phyloP scores from a whole-genome alignment of 2,888 invertebrate species.

The Acrocyrtus sp. region DNA sequence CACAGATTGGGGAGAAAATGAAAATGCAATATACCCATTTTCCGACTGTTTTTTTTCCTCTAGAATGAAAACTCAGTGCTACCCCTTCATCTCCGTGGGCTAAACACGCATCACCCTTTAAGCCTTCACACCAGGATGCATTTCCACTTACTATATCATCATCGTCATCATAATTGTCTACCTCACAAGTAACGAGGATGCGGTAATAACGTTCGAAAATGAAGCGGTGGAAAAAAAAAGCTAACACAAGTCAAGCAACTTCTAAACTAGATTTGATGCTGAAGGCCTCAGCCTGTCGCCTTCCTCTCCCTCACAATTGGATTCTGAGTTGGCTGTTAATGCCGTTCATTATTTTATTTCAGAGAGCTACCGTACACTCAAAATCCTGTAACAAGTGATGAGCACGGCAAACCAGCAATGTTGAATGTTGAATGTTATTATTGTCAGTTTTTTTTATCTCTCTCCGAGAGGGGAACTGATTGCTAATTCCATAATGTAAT shows the following conservation, averaged over 20 bases:
- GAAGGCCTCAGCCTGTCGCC: neutral
- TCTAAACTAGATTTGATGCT: slow-evolving; percentile 29
- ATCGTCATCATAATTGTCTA: slow-evolving; percentile 51
- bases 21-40: slow-evolving; percentile 25
- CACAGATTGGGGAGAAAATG: slow-evolving; percentile 31
- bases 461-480: slow-evolving; percentile 38
- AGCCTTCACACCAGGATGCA: slow-evolving; percentile 52
- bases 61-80: slow-evolving; percentile 18
- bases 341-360: neutral
- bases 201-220: slow-evolving; percentile 12
- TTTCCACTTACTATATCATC: slow-evolving; percentile 41
- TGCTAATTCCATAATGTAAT: slow-evolving; percentile 54
- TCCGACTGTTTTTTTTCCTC: neutral
- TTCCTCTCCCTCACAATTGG: neutral
- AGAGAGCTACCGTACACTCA: too few relatives aligned
- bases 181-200: slow-evolving; percentile 46
- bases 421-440: too few relatives aligned
- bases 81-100: slow-evolving; percentile 33
- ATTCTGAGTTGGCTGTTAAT: neutral
- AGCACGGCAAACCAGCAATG: too few relatives aligned
- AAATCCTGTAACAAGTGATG: too few relatives aligned
- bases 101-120: slow-evolving; percentile 48
- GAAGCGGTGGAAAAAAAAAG: neutral
- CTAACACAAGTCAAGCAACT: slow-evolving; percentile 23
- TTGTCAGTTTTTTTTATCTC: slow-evolving; percentile 8